A percentile compares a stretch with the other conserved stretches of the same genome.
These are phyloP conservation scores for Anorthoa munda DNA, from an alignment of 2,888 invertebrate genomes.

Conservation along the genomic window DNA sequence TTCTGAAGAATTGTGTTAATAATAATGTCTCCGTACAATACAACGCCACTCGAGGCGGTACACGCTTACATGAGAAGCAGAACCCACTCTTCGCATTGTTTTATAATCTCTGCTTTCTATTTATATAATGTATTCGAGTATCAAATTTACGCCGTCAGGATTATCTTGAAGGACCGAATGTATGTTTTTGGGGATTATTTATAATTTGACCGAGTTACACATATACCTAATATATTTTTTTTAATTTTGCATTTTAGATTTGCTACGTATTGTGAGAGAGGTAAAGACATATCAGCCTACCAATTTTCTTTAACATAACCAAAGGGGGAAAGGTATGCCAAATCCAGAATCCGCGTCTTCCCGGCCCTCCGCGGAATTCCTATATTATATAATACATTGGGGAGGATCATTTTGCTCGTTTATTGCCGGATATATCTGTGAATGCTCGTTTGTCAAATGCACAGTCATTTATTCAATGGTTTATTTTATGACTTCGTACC, in stretches of 20 bases:
- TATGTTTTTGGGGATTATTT: conserved; percentile 19
- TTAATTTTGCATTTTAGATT: conserved; percentile 22
- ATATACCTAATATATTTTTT: not conserved
- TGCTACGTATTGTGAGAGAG: conserved; percentile 3
- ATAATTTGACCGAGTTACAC: not conserved
- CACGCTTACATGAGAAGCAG: conserved; percentile 65
- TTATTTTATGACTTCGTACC: conserved; percentile 73
- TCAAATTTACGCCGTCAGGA: conserved; percentile 35
- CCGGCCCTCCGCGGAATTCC: conserved; percentile 83
- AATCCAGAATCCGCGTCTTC: conserved; percentile 83
- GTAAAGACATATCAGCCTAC: conserved; percentile 17
- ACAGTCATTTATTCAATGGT: conserved; percentile 90
- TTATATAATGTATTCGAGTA: conserved; percentile 60
- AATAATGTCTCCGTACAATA: conserved; percentile 64
- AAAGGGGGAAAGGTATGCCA: conserved; percentile 79
- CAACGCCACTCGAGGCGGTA: conserved; percentile 58
- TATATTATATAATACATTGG: conserved; percentile 89
- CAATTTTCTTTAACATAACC: conserved; percentile 64
- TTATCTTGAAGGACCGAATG: conserved; percentile 17
- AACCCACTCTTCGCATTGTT: conserved; percentile 70
- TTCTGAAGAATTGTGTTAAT: conserved; percentile 81
- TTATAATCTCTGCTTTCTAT: conserved; percentile 71
- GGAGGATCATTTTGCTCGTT: conserved; percentile 88
- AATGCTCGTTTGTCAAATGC: conserved; percentile 90
- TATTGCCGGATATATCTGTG: conserved; percentile 88